Percentiles rank a stretch among this genome's conserved stretches.
Conservation (phyloP, 2,797 vertebrate species). For the Enteromius fasciolatus region DNA sequence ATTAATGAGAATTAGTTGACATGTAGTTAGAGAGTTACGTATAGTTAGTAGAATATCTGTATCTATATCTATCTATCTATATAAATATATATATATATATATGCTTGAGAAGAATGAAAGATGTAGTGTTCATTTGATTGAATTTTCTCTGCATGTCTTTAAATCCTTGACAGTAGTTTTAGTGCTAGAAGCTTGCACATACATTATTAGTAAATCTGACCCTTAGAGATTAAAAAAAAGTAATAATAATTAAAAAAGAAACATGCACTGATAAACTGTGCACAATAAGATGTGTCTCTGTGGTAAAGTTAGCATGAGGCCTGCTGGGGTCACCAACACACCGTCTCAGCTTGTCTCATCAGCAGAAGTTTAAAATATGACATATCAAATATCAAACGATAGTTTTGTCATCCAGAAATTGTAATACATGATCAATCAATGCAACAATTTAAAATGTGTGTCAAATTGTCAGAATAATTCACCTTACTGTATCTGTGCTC, state of each 20-base stretch:
- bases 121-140: too few relatives aligned
- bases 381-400: not conserved
- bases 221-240: not conserved
- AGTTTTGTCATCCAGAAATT: not conserved
- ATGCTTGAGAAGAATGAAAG: too few relatives aligned
- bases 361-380: not conserved
- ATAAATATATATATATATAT: too few relatives aligned
- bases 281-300: not conserved
- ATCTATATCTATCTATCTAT: too few relatives aligned
- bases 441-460: not conserved
- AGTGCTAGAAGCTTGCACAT: not conserved
- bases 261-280: not conserved
- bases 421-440: not conserved
- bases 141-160: not conserved
- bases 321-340: not conserved
- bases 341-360: not conserved
- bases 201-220: not conserved
- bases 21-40: too few relatives aligned
- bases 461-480: not conserved
- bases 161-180: not conserved
- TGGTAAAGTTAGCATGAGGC: not conserved
- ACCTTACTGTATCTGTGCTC: not conserved
- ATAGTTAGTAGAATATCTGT: too few relatives aligned
- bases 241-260: not conserved
- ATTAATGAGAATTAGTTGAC: too few relatives aligned